phyloP scores from a whole-genome alignment of 2,797 vertebrate genomes.

The Chiloscyllium punctatum region DNA sequence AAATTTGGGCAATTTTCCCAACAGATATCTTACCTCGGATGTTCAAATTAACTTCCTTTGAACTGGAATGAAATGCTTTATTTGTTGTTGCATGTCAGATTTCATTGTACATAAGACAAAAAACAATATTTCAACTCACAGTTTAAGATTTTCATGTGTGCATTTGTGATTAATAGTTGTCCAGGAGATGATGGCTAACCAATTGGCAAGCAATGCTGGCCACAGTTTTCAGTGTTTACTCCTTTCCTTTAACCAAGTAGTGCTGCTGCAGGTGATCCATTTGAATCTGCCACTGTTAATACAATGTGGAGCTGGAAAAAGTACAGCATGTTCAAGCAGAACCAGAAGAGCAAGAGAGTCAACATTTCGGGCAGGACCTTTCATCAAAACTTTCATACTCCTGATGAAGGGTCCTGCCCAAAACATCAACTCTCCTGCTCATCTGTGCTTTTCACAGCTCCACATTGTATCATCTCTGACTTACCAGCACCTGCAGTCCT shows the following conservation, averaged over 20 bases:
- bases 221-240: neutral
- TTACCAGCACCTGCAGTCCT: too few relatives aligned
- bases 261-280: neutral
- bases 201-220: neutral
- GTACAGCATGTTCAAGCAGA: too few relatives aligned
- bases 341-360: too few relatives aligned
- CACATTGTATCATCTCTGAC: too few relatives aligned
- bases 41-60: neutral
- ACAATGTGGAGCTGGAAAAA: too few relatives aligned
- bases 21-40: neutral
- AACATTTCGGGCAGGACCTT: too few relatives aligned
- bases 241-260: neutral
- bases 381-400: too few relatives aligned
- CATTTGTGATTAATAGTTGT: neutral
- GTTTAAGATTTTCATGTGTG: neutral
- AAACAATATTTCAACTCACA: neutral
- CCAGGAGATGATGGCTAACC: neutral
- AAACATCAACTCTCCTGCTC: too few relatives aligned
- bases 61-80: conserved; percentile 3
- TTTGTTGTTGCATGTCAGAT: neutral
- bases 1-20: conserved; percentile 28
- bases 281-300: neutral
- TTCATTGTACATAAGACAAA: neutral
- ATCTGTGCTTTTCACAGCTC: too few relatives aligned
- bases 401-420: too few relatives aligned